A percentile compares a stretch with the other conserved stretches of the same genome.
phyloP scores from a whole-genome alignment of 2,797 vertebrate genomes.

The Uromys caudimaculatus region DNA sequence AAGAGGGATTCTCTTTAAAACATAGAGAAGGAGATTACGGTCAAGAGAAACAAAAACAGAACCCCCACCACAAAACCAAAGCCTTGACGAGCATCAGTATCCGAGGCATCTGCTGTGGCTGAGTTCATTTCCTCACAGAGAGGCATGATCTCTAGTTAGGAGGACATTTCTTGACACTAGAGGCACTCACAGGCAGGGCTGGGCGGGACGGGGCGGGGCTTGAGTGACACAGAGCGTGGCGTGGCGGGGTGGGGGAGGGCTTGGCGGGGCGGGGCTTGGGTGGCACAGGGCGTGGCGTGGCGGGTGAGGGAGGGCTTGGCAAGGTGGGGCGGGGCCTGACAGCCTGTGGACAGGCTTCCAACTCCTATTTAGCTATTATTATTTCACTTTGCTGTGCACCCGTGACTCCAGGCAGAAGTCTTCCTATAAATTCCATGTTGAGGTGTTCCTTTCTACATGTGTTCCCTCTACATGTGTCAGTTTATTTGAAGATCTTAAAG shows the following conservation, averaged over 20 bases:
- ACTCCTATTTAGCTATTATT: background rate
- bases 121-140: background rate
- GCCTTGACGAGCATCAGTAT: background rate
- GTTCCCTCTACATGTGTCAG: background rate
- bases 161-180: background rate
- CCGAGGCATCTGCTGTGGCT: too few relatives aligned
- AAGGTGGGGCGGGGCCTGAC: background rate
- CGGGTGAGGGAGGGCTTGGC: too few relatives aligned
- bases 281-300: too few relatives aligned
- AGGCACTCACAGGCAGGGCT: accelerated
- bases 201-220: too few relatives aligned
- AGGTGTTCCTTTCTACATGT: background rate
- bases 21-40: background rate
- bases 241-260: too few relatives aligned
- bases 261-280: too few relatives aligned
- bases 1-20: background rate
- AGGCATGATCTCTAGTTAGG: background rate
- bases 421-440: background rate
- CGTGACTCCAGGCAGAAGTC: background rate
- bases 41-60: background rate
- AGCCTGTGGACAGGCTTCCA: background rate
- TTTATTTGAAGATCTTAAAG: slow-evolving; percentile 2
- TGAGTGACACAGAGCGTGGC: too few relatives aligned
- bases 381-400: background rate
- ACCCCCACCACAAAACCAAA: background rate